A percentile compares a stretch with the other conserved stretches of the same genome.
These are phyloP conservation scores for Laothoe populi DNA, from an alignment of 2,888 invertebrate genomes.

Conservation along the genomic window DNA sequence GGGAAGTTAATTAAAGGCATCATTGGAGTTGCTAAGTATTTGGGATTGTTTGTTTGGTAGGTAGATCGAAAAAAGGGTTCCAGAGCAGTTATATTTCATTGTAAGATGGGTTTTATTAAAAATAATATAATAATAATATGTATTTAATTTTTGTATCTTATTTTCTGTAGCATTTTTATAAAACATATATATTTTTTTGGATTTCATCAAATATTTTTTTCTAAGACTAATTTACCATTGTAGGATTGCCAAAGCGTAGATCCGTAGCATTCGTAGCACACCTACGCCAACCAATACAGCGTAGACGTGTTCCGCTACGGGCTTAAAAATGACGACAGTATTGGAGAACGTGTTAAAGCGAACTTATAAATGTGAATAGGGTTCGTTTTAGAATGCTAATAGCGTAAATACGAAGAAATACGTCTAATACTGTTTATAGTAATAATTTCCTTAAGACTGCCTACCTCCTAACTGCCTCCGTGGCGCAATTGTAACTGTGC, in stretches of 20 bases:
- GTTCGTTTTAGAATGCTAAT: neutral
- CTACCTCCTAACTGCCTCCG: too few relatives aligned
- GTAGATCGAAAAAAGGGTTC: neutral
- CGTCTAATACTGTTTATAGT: too few relatives aligned
- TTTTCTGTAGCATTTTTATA: too few relatives aligned
- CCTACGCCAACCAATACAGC: slow-evolving; percentile 1
- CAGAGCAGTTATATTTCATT: too few relatives aligned
- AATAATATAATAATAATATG: too few relatives aligned
- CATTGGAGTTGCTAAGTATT: slow-evolving; percentile 20
- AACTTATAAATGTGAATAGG: neutral
- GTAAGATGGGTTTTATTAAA: too few relatives aligned
- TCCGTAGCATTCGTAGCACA: slow-evolving; percentile 10
- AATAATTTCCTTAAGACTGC: too few relatives aligned
- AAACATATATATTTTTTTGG: too few relatives aligned
- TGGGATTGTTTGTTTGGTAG: slow-evolving; percentile 19
- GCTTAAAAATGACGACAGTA: neutral
- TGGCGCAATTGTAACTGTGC: too few relatives aligned
- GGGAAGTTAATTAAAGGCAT: slow-evolving; percentile 30
- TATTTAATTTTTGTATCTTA: too few relatives aligned
- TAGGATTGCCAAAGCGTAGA: neutral
- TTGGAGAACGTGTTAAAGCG: neutral
- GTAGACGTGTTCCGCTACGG: neutral
- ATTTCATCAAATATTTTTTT: too few relatives aligned
- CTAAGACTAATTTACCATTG: neutral
- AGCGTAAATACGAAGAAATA: too few relatives aligned